phyloP scores from a whole-genome alignment of 2,113 vertebrate genomes.

The Guaruba guarouba region DNA sequence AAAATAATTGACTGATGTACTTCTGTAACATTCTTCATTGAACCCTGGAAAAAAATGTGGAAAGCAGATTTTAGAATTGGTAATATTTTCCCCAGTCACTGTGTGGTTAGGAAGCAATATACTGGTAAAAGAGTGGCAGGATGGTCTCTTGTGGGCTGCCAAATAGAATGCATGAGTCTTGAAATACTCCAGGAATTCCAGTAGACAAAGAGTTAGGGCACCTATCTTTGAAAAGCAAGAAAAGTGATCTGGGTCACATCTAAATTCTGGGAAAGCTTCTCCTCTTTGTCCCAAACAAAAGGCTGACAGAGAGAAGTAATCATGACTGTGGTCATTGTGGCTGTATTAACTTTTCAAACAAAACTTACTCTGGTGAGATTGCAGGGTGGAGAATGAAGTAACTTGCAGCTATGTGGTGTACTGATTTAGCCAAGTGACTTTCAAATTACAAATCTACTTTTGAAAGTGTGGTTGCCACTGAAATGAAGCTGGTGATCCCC shows the following conservation, averaged over 20 bases:
- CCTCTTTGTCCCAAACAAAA: background rate
- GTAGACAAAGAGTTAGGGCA: background rate
- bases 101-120: background rate
- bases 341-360: background rate
- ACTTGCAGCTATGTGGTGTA: background rate
- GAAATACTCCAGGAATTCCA: background rate
- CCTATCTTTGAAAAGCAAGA: background rate
- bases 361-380: background rate
- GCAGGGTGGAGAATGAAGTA: background rate
- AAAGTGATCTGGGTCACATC: background rate
- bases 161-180: background rate
- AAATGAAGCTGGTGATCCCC: background rate
- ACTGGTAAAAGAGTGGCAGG: background rate
- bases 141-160: background rate
- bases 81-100: background rate
- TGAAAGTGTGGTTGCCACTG: background rate
- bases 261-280: background rate
- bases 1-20: conserved; percentile 86
- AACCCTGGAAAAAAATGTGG: conserved; percentile 65
- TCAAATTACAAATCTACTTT: background rate
- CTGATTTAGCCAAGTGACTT: background rate
- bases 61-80: background rate
- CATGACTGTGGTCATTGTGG: background rate
- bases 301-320: background rate
- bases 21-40: conserved; percentile 80